These are phyloP conservation scores for Progne subis DNA, from an alignment of 2,113 vertebrate genomes.

Conservation along the genomic window DNA sequence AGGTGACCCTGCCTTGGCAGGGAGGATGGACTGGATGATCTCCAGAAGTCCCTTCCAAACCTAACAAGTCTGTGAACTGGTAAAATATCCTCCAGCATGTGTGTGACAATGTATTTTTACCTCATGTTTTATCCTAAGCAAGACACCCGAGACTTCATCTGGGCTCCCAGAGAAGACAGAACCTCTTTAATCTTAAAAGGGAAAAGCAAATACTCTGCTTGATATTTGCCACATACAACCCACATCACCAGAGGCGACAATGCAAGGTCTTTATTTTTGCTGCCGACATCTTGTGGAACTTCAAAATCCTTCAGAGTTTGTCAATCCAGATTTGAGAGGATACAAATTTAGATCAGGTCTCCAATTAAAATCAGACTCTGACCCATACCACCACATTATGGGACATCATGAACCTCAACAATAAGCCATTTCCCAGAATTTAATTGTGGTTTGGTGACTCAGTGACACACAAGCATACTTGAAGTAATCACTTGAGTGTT, in stretches of 20 bases:
- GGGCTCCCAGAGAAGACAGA: neutral
- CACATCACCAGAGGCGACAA: neutral
- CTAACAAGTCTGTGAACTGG: neutral
- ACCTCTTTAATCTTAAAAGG: neutral
- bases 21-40: neutral
- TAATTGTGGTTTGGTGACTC: constrained; percentile 65
- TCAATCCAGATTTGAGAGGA: neutral
- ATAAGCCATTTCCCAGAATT: constrained; percentile 53
- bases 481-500: constrained; percentile 40
- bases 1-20: neutral
- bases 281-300: constrained; percentile 52
- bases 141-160: fast-evolving
- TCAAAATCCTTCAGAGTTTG: neutral
- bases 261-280: neutral
- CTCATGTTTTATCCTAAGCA: neutral
- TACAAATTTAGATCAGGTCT: neutral
- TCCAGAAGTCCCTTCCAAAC: neutral
- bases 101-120: neutral
- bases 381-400: neutral
- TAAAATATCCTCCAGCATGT: neutral
- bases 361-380: constrained; percentile 4
- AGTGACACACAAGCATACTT: constrained; percentile 29
- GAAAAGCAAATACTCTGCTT: neutral
- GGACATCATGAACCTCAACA: constrained; percentile 16
- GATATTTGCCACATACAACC: neutral